A percentile compares a stretch with the other conserved stretches of the same genome.
Conservation (phyloP, 2,888 invertebrate species). For the Trypoxylon attenuatum region DNA sequence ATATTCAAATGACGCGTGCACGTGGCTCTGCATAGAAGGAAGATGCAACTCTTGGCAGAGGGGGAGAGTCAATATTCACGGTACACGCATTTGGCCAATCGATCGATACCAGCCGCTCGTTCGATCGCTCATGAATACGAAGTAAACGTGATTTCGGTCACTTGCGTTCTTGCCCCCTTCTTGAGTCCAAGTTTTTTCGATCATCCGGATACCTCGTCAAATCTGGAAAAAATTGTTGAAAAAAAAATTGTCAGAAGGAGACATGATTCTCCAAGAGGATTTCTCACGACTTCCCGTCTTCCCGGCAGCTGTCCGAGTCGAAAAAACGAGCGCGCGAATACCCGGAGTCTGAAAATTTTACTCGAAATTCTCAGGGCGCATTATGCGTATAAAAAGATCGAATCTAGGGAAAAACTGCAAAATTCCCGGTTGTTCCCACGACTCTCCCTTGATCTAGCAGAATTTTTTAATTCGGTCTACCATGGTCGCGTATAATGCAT, state of each 20-base stretch:
- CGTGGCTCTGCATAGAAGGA: slow-evolving; percentile 44
- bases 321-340: slow-evolving; percentile 28
- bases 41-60: slow-evolving; percentile 35
- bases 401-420: not conserved
- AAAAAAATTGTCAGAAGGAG: slow-evolving; percentile 9
- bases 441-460: slow-evolving; percentile 2
- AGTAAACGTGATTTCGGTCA: slow-evolving; percentile 50
- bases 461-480: slow-evolving; percentile 5
- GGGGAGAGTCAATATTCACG: slow-evolving; percentile 37
- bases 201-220: slow-evolving; percentile 25
- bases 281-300: slow-evolving; percentile 50
- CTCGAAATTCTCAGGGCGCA: slow-evolving; percentile 4
- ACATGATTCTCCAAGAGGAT: slow-evolving; percentile 5
- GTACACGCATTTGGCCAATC: slow-evolving; percentile 33
- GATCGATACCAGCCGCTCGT: slow-evolving; percentile 60
- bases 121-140: slow-evolving; percentile 61
- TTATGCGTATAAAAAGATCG: slow-evolving; percentile 8
- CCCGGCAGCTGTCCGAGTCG: slow-evolving; percentile 47
- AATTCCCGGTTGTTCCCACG: slow-evolving; percentile 42
- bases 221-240: slow-evolving; percentile 13
- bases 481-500: too few relatives aligned
- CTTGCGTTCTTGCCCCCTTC: slow-evolving; percentile 45
- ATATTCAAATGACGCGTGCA: slow-evolving; percentile 68
- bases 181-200: slow-evolving; percentile 8
- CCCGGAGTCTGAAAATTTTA: slow-evolving; percentile 26